Evolutionary conservation across 1,140 invertebrate species (phyloP).

Genomic region (Colletes gigas): DNA sequence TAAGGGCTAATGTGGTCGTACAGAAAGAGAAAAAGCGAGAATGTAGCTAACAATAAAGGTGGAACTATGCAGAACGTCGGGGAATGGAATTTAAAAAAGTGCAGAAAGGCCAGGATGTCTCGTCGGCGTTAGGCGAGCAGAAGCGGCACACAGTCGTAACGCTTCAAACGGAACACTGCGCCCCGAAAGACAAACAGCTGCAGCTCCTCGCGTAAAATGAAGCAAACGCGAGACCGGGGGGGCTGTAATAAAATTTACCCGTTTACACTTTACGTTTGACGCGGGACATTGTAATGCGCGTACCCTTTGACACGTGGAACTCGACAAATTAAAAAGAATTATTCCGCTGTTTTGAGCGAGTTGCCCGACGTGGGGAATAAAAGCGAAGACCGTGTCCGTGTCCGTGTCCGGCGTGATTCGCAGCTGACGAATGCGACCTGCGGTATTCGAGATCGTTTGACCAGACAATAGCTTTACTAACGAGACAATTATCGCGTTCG

Average conservation of each 20-base stretch:
- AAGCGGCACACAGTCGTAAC: neutral
- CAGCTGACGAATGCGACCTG: too few species aligned
- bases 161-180: neutral
- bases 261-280: neutral
- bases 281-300: too few species aligned
- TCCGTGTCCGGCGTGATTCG: too few species aligned
- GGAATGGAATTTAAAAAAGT: constrained; percentile 30
- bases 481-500: too few species aligned
- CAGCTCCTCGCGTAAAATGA: constrained; percentile 10
- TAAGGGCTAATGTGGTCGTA: neutral
- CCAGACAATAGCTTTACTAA: too few species aligned
- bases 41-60: constrained; percentile 18
- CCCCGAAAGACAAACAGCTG: neutral
- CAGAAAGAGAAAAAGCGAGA: neutral
- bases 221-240: constrained; percentile 11
- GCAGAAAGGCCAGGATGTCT: neutral
- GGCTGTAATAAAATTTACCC: neutral
- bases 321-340: too few species aligned
- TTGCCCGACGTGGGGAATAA: too few species aligned
- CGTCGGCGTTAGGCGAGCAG: neutral
- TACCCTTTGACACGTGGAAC: too few species aligned
- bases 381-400: too few species aligned
- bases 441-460: too few species aligned
- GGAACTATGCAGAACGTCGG: constrained; percentile 20
- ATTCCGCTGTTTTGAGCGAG: too few species aligned